A percentile compares a stretch with the other conserved stretches of the same genome.
Conservation (phyloP, 2,113 vertebrate species). For the Narcine bancroftii region DNA sequence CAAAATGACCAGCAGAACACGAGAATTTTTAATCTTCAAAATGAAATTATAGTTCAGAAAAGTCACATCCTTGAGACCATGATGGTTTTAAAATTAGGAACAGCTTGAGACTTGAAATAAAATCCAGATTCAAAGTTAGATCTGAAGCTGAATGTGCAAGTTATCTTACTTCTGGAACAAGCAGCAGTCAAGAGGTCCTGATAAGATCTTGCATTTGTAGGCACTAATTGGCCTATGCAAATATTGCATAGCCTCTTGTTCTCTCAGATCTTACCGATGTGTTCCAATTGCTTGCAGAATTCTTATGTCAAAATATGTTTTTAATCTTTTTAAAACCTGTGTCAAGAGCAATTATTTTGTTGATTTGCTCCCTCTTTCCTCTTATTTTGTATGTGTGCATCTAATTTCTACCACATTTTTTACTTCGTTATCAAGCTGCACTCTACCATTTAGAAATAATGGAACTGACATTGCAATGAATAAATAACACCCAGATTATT, state of each 20-base stretch:
- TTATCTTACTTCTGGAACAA: background rate
- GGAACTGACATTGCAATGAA: background rate
- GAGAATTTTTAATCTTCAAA: background rate
- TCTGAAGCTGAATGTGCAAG: background rate
- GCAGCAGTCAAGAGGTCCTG: background rate
- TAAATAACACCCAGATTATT: background rate
- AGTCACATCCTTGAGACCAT: background rate
- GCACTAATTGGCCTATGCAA: background rate
- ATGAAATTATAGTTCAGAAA: background rate
- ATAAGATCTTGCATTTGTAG: constrained; percentile 1
- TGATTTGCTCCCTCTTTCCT: background rate
- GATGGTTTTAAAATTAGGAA: background rate
- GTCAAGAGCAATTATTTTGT: background rate
- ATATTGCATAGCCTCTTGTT: background rate
- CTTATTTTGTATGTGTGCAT: background rate
- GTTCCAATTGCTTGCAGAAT: background rate
- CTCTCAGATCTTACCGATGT: background rate
- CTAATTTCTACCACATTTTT: background rate
- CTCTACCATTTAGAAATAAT: background rate
- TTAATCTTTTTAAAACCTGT: background rate
- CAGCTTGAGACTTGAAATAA: constrained; percentile 16
- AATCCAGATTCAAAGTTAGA: constrained; percentile 26
- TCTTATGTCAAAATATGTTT: background rate
- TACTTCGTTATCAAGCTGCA: background rate
- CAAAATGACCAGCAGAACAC: background rate